A percentile compares a stretch with the other conserved stretches of the same genome.
These are phyloP conservation scores for Pentalonia nigronervosa DNA, from an alignment of 1,140 invertebrate genomes.

Conservation along the genomic window DNA sequence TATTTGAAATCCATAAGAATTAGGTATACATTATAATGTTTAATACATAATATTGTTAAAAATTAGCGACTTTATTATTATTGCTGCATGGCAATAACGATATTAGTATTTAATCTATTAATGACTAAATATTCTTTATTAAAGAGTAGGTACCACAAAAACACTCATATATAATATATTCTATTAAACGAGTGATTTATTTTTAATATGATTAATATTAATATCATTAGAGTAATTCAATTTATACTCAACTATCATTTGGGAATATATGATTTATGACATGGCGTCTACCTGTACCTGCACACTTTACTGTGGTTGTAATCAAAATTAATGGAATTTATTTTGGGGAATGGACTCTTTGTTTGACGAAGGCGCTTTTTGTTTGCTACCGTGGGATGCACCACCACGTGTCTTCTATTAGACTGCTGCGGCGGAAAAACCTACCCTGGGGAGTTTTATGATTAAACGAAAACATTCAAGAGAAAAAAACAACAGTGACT, in stretches of 20 bases:
- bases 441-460: constrained; percentile 52
- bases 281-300: constrained; percentile 37
- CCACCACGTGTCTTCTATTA: constrained; percentile 52
- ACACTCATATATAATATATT: not conserved
- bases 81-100: not conserved
- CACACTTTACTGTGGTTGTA: constrained; percentile 28
- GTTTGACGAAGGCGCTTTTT: constrained; percentile 41
- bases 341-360: constrained; percentile 44
- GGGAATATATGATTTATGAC: constrained; percentile 47
- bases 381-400: constrained; percentile 52
- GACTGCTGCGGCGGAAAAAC: constrained; percentile 25
- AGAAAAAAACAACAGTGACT: constrained; percentile 37
- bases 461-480: constrained; percentile 53
- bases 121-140: not conserved
- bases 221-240: constrained; percentile 16
- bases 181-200: not conserved
- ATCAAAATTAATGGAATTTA: constrained; percentile 59
- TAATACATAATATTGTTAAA: not conserved
- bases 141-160: not conserved
- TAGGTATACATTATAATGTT: not conserved
- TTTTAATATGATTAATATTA: constrained; percentile 20
- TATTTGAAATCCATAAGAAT: not conserved
- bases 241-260: constrained; percentile 32
- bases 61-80: not conserved
- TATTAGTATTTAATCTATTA: not conserved